A percentile compares a stretch with the other conserved stretches of the same genome.
phyloP scores from a whole-genome alignment of 2,797 vertebrate genomes.

The Mastacembelus armatus region DNA sequence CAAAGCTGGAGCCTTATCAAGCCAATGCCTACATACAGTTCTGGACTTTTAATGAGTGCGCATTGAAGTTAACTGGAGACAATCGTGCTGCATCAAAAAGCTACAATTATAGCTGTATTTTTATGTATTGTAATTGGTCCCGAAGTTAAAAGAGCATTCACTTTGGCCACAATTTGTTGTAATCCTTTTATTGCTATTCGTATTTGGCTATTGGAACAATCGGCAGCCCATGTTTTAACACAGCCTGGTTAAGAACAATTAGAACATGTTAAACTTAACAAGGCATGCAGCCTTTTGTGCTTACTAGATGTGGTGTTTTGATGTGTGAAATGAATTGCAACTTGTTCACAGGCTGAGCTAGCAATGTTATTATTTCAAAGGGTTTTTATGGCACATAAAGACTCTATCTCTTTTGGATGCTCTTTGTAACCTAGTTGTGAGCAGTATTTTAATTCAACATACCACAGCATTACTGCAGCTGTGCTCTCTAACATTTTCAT shows the following conservation, averaged over 20 bases:
- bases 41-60: constrained; percentile 3
- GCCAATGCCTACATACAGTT: background rate
- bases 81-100: background rate
- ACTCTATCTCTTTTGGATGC: constrained; percentile 27
- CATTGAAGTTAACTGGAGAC: background rate
- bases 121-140: constrained; percentile 4
- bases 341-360: constrained; percentile 35
- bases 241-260: constrained; percentile 6
- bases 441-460: constrained; percentile 1
- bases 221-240: constrained; percentile 1
- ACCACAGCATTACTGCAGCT: background rate
- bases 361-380: constrained; percentile 31
- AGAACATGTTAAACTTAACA: constrained; percentile 35
- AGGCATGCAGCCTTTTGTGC: constrained; percentile 17
- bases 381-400: constrained; percentile 19
- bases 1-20: constrained; percentile 24
- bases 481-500: constrained; percentile 17
- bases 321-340: constrained; percentile 58
- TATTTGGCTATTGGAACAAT: constrained; percentile 4
- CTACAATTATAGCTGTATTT: background rate
- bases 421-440: constrained; percentile 29
- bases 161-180: background rate
- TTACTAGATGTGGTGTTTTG: constrained; percentile 11
- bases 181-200: constrained; percentile 3
- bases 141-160: background rate